These are phyloP conservation scores for Plemyria rubiginata DNA, from an alignment of 2,888 invertebrate species.

Conservation along the genomic window DNA sequence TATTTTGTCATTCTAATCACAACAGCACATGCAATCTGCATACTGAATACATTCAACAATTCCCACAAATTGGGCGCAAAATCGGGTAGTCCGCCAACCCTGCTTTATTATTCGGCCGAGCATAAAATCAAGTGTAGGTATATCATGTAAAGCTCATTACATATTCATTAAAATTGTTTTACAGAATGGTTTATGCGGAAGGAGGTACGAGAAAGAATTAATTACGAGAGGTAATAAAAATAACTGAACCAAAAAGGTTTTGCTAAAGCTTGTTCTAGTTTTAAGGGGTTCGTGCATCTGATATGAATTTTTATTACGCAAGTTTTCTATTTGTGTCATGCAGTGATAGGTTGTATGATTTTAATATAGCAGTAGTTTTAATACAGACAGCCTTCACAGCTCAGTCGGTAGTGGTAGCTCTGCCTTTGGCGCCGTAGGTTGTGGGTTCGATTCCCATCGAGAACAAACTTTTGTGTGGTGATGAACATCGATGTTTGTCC, in stretches of 20 bases:
- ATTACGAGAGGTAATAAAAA: constrained; percentile 28
- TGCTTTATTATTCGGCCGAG: constrained; percentile 10
- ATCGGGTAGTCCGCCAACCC: constrained; percentile 1
- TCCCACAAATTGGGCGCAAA: constrained; percentile 5
- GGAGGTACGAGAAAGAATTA: constrained; percentile 31
- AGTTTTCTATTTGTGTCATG: constrained; percentile 5
- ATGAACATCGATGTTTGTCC: too few species aligned
- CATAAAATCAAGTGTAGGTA: constrained; percentile 23
- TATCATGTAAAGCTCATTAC: constrained; percentile 39
- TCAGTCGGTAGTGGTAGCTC: too few species aligned
- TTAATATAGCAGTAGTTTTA: too few species aligned
- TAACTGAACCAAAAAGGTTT: constrained; percentile 11
- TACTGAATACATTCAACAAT: not conserved
- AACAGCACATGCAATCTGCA: not conserved
- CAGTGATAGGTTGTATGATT: not conserved
- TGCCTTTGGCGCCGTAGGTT: too few species aligned
- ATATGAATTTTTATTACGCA: constrained; percentile 19
- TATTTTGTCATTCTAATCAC: too few species aligned
- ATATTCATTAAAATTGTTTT: constrained; percentile 42
- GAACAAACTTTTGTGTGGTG: too few species aligned
- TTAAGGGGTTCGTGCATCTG: constrained; percentile 12
- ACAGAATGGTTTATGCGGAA: constrained; percentile 35
- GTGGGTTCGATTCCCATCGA: too few species aligned
- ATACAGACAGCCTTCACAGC: too few species aligned
- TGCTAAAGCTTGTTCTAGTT: constrained; percentile 20